phyloP scores from a whole-genome alignment of 2,113 vertebrate genomes.

The Panthera leo region DNA sequence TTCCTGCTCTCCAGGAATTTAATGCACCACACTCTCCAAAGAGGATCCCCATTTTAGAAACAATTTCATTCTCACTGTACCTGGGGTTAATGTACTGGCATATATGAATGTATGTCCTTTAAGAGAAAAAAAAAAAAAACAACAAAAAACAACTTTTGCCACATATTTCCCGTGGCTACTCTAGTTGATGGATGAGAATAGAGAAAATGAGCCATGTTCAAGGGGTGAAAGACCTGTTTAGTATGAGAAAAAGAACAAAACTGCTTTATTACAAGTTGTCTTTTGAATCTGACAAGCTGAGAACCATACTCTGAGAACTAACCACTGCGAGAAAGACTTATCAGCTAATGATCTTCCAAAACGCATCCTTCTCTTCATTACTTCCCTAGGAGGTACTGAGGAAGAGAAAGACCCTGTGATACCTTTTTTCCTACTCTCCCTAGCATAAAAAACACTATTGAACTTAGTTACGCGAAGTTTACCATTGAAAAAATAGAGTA shows the following conservation, averaged over 20 bases:
- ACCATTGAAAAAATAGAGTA: neutral
- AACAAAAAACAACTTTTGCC: neutral
- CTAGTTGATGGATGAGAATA: neutral
- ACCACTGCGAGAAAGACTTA: neutral
- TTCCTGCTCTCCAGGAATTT: neutral
- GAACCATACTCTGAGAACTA: slow-evolving; percentile 22
- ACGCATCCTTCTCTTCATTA: neutral
- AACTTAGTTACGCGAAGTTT: neutral
- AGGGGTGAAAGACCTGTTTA: neutral
- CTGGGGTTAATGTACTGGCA: neutral
- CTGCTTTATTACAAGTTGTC: neutral
- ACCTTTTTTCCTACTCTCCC: neutral
- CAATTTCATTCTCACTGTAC: neutral
- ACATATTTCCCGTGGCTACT: neutral
- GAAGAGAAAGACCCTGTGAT: neutral
- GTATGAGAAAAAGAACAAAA: neutral
- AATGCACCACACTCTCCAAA: neutral
- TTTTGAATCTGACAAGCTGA: neutral
- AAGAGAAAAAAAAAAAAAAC: neutral
- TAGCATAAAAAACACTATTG: neutral
- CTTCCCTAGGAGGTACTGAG: neutral
- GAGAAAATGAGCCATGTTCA: neutral
- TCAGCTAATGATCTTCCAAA: neutral
- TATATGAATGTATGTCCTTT: neutral
- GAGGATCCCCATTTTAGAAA: neutral